Conservation (phyloP, 2,888 invertebrate genomes). For the Mystacides longicornis region DNA sequence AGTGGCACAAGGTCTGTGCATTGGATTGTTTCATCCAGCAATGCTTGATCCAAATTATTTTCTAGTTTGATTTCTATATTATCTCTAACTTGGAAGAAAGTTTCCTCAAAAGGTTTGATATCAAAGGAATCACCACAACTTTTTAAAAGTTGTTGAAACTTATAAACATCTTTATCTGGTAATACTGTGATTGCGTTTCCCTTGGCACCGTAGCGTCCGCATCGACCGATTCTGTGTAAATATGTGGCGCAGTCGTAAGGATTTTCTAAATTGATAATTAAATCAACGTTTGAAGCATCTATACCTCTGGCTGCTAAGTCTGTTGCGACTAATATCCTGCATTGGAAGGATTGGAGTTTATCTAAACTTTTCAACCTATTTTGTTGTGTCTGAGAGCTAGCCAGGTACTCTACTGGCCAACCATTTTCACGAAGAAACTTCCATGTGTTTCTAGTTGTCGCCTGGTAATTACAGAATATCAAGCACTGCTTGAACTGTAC, state of each 20-base stretch:
- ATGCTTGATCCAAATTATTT: too few species aligned
- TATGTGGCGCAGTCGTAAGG: conserved; percentile 76
- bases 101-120: conserved; percentile 9
- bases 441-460: conserved; percentile 72
- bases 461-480: conserved; percentile 84
- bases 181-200: conserved; percentile 74
- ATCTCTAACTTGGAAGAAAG: too few species aligned
- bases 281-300: conserved; percentile 86
- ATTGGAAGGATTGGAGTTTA: conserved; percentile 70
- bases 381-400: conserved; percentile 72
- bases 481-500: conserved; percentile 83
- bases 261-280: conserved; percentile 88
- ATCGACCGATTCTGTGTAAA: conserved; percentile 91
- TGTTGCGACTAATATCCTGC: conserved; percentile 82
- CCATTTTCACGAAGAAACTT: conserved; percentile 62
- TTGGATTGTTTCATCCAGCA: too few species aligned
- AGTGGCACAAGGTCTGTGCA: neutral
- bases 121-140: conserved; percentile 40
- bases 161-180: conserved; percentile 55
- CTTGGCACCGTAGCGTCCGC: conserved; percentile 86
- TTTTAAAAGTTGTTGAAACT: conserved; percentile 51
- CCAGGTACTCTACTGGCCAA: conserved; percentile 73
- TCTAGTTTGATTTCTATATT: too few species aligned
- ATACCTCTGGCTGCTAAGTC: conserved; percentile 90
- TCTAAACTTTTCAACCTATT: conserved; percentile 69